Evolutionary conservation across 2,888 invertebrate species (phyloP).

Genomic region (Drosophila imparisetae): DNA sequence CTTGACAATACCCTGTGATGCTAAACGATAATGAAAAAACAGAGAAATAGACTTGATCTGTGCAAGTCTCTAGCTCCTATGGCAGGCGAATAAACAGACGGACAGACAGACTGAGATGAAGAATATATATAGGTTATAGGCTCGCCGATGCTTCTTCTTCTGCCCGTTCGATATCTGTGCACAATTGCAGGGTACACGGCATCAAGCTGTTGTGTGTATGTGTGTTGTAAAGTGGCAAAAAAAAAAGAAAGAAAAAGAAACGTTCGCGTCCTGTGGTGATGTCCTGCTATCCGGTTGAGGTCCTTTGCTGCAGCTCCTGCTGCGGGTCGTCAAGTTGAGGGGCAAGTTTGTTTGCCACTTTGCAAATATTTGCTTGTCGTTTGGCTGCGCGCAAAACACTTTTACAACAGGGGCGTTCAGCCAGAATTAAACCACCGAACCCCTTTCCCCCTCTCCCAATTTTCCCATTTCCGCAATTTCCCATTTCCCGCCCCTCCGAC

Average conservation of each 20-base stretch:
- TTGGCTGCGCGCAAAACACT: constrained; percentile 74
- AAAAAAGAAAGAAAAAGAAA: constrained; percentile 11
- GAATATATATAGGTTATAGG: background rate
- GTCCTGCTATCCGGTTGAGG: constrained; percentile 23
- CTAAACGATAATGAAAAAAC: background rate
- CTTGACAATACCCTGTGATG: background rate
- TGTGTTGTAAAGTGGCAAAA: constrained; percentile 52
- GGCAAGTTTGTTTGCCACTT: constrained; percentile 75
- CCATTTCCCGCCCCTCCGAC: constrained; percentile 7
- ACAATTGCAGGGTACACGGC: background rate
- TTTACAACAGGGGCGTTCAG: constrained; percentile 52
- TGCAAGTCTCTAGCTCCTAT: background rate
- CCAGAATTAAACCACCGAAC: background rate
- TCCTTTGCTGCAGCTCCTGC: constrained; percentile 16
- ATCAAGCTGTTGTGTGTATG: constrained; percentile 24
- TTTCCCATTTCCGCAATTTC: background rate
- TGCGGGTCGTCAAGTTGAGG: constrained; percentile 40
- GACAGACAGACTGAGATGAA: background rate
- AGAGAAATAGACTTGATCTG: background rate
- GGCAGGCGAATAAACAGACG: background rate
- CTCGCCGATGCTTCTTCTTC: background rate
- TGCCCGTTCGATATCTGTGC: background rate
- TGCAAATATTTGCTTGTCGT: constrained; percentile 76
- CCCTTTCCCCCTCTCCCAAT: background rate
- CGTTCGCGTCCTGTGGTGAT: constrained; percentile 26